phyloP scores from a whole-genome alignment of 2,888 invertebrate species.

The Cryptosula pallasiana region DNA sequence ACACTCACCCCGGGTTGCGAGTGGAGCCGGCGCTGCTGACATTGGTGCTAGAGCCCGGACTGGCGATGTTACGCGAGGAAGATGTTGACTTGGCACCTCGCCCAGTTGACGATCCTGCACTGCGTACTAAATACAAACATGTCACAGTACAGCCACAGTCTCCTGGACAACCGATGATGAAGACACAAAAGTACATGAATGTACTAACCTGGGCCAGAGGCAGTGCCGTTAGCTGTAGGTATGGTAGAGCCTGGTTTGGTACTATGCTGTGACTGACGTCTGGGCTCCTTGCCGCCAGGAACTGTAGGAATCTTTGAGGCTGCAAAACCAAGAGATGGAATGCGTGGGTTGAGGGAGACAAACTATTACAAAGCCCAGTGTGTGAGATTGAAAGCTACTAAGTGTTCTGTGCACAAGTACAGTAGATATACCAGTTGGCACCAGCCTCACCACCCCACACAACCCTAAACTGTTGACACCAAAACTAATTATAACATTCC shows the following conservation, averaged over 20 bases:
- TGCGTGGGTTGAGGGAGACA: too few species aligned
- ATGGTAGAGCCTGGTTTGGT: neutral
- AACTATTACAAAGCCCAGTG: too few species aligned
- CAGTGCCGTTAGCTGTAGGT: neutral
- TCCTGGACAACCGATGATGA: neutral
- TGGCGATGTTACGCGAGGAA: constrained; percentile 4
- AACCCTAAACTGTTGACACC: too few species aligned
- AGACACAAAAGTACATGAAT: neutral
- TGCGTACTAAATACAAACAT: neutral
- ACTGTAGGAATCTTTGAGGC: constrained; percentile 1
- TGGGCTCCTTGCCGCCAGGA: constrained; percentile 11
- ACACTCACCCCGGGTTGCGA: neutral
- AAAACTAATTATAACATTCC: too few species aligned
- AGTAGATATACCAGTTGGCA: too few species aligned
- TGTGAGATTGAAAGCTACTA: too few species aligned
- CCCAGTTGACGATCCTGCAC: neutral
- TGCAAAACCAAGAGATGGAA: too few species aligned
- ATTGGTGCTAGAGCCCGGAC: neutral
- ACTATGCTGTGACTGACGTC: constrained; percentile 8
- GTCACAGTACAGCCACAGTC: neutral
- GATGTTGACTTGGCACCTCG: neutral
- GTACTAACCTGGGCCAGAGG: neutral
- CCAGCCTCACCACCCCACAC: too few species aligned
- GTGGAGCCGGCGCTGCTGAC: constrained; percentile 10
- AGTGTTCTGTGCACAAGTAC: too few species aligned